Evolutionary conservation across 2,113 vertebrate genomes (phyloP).

Genomic region (Actinemys pallida): DNA sequence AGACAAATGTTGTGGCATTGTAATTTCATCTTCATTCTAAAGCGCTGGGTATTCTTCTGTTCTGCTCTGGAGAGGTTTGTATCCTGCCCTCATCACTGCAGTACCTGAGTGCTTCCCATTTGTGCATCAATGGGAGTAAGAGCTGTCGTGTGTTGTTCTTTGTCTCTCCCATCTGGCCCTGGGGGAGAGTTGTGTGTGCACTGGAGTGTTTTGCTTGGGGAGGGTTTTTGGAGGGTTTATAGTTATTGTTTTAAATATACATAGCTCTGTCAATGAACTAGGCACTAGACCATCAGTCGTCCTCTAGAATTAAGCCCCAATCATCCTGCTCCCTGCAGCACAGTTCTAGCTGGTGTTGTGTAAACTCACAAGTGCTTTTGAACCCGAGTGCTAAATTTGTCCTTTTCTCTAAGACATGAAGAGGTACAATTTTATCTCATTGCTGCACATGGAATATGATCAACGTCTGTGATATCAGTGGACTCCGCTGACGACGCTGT

Average conservation of each 20-base stretch:
- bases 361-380: not conserved
- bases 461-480: not conserved
- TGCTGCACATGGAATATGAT: rapidly evolving
- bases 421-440: rapidly evolving
- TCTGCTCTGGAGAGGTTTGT: not conserved
- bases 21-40: not conserved
- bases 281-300: not conserved
- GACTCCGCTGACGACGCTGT: not conserved
- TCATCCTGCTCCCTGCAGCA: not conserved
- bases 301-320: not conserved
- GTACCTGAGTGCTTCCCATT: not conserved
- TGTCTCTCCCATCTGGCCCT: not conserved
- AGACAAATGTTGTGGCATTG: not conserved
- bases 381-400: rapidly evolving
- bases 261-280: not conserved
- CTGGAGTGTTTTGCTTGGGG: not conserved
- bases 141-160: not conserved
- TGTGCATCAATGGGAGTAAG: not conserved
- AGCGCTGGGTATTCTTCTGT: not conserved
- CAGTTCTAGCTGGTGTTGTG: rapidly evolving
- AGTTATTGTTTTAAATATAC: not conserved
- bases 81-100: not conserved
- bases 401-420: rapidly evolving
- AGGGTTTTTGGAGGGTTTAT: not conserved
- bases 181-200: not conserved